Base-by-base conservation (phyloP, 2,888 invertebrate species). In the Linnaemya vulpina region DNA sequence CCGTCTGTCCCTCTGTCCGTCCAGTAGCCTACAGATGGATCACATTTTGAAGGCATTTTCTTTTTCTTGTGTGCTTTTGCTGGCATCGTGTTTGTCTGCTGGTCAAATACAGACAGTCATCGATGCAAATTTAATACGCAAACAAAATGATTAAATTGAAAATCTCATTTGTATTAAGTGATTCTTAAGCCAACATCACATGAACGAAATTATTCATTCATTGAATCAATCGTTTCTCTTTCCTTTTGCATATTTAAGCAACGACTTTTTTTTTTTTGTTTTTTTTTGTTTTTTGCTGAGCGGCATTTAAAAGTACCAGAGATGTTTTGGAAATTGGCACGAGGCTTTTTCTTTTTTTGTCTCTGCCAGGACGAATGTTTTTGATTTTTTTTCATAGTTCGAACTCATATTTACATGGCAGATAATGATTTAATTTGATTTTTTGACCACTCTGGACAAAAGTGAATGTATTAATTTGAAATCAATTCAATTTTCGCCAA, bases 71-170 rank as follows among this genome's bases (percentile, higher is more conserved):
- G 35, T 30, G 13, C 25, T 51, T 46, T 70, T 55, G 51, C 20
- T 71, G 49, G 58, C 51, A 65, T 70, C 60, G 68, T 65, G 43
- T 62, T 20, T 58, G 74, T 38, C 87, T 90, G 89, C 89, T 88
- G 91, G 91, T 91, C 92, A 91, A 84, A 91, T 91, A 92, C 90
- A 91, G 91, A 91, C 91, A 92, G 90, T 92, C 91, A 91, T 90
- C 90, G 91, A 91, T 91, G 92, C 91, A 91, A 91, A 91, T 92
- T 91, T 91, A 91, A 91, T 91, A 91, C 90, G 92, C 90, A 91
- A 91, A 91, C 91, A 91, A 89, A 87, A 89, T 90, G 89, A 89
- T 89, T 90, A 91, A 92, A 92, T 91, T 92, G 92, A 89, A 91
- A 91, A 91, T 92, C 90, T 90, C 89, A 92, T 91, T 90, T 90